Evolutionary conservation across 2,797 vertebrate genomes (phyloP).

Genomic region (Thripadectes ignobilis): DNA sequence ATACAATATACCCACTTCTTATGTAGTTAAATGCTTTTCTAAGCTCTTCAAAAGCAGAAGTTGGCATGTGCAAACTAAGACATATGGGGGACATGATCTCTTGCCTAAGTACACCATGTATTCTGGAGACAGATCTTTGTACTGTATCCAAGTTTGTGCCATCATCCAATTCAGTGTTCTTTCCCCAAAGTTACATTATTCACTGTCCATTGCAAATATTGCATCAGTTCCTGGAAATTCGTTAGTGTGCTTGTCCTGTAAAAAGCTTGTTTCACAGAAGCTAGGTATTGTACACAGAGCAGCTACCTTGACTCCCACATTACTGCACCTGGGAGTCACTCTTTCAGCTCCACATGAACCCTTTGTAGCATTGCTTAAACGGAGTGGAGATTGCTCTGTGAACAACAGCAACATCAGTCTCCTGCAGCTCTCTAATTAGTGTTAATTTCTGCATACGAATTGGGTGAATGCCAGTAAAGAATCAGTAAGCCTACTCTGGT

Average conservation of each 20-base stretch:
- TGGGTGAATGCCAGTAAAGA: not conserved
- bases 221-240: not conserved
- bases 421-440: not conserved
- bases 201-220: not conserved
- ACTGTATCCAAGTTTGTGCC: not conserved
- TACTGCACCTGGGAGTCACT: not conserved
- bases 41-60: not conserved
- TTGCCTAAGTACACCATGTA: not conserved
- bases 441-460: not conserved
- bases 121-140: not conserved
- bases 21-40: not conserved
- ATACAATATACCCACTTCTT: not conserved
- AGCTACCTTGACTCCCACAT: not conserved
- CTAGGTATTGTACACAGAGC: not conserved
- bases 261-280: not conserved
- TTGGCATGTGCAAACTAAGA: not conserved
- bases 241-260: accelerated
- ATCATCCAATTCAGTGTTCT: not conserved
- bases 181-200: not conserved
- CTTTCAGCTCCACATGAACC: not conserved
- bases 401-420: not conserved
- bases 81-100: not conserved
- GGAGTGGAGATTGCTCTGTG: not conserved
- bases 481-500: not conserved
- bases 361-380: not conserved